Percentiles rank a stretch among this genome's conserved stretches.
Conservation (phyloP, 2,888 invertebrate genomes). For the Acanthosepion pharaonis region DNA sequence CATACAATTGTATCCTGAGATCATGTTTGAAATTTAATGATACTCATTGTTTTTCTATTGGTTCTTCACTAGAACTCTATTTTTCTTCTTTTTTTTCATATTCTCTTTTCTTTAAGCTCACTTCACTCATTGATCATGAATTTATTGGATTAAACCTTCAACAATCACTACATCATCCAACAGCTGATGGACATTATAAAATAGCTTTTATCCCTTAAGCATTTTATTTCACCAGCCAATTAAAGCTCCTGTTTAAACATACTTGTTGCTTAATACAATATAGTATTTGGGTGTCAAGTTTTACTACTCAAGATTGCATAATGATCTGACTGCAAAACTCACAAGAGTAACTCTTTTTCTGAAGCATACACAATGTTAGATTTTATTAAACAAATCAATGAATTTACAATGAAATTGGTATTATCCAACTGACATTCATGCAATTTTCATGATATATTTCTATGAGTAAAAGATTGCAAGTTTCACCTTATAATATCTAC, state of each 20-base stretch:
- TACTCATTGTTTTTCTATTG: background rate
- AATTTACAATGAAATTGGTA: too few relatives aligned
- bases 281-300: background rate
- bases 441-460: too few relatives aligned
- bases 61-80: background rate
- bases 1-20: background rate
- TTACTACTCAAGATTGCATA: background rate
- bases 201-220: background rate
- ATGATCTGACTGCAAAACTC: background rate
- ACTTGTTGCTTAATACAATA: background rate
- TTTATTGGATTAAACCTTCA: background rate
- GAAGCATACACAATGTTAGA: background rate
- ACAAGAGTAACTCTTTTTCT: too few relatives aligned
- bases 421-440: too few relatives aligned
- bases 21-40: background rate
- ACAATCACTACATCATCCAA: background rate
- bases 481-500: too few relatives aligned
- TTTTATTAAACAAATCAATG: too few relatives aligned
- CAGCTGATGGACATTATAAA: background rate
- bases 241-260: background rate
- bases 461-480: too few relatives aligned
- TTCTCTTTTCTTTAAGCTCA: background rate
- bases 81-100: background rate
- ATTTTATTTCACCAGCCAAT: background rate
- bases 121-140: background rate